phyloP scores from a whole-genome alignment of 2,888 invertebrate species.

The Diachrysia chrysitis region DNA sequence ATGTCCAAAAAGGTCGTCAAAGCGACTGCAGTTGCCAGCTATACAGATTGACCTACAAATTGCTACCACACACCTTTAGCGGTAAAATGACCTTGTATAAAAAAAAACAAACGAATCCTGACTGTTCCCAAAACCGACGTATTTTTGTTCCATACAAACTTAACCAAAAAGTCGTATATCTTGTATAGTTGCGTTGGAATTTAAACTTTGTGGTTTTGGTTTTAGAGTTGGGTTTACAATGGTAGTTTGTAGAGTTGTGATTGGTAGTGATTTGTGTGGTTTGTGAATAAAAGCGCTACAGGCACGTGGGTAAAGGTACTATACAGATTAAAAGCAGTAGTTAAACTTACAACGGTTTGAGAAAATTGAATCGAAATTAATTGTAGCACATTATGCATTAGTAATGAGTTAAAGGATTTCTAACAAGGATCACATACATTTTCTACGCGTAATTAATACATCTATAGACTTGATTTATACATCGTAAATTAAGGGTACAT shows the following conservation, averaged over 20 bases:
- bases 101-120: slow-evolving; percentile 47
- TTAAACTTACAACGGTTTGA: not conserved
- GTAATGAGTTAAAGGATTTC: no score
- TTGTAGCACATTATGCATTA: not conserved
- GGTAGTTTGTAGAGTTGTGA: slow-evolving; percentile 9
- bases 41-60: slow-evolving; percentile 59
- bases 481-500: no score
- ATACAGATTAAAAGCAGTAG: slow-evolving; percentile 35
- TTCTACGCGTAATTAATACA: no score
- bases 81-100: slow-evolving; percentile 58
- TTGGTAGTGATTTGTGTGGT: slow-evolving; percentile 39
- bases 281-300: slow-evolving; percentile 60
- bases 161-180: slow-evolving; percentile 12
- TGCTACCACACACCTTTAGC: slow-evolving; percentile 44
- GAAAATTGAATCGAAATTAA: not conserved
- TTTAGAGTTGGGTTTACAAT: slow-evolving; percentile 21
- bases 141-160: slow-evolving; percentile 21
- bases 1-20: slow-evolving; percentile 44
- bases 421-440: no score
- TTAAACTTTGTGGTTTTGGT: fast-evolving
- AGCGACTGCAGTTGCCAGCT: slow-evolving; percentile 49
- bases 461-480: no score
- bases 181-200: not conserved
- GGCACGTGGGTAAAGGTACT: slow-evolving; percentile 70
- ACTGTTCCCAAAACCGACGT: slow-evolving; percentile 45